phyloP scores from a whole-genome alignment of 1,140 invertebrate species.

The Drosophila paulistorum region DNA sequence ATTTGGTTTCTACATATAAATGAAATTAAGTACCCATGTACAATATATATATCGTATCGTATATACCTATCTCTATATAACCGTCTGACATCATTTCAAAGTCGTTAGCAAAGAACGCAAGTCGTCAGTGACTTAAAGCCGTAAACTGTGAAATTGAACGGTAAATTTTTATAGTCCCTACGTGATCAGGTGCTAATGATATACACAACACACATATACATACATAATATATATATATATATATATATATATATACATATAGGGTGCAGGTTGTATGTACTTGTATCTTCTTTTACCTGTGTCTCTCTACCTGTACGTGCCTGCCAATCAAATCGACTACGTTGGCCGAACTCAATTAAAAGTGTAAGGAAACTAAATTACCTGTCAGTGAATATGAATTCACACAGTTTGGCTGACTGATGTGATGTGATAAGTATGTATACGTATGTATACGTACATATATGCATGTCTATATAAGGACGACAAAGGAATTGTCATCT shows the following conservation, averaged over 20 bases:
- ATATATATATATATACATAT: not conserved
- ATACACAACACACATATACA: conserved; percentile 7
- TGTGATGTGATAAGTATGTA: conserved; percentile 13
- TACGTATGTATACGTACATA: not conserved
- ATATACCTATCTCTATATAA: conserved; percentile 39
- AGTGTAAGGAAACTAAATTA: conserved; percentile 53
- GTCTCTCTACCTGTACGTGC: conserved; percentile 26
- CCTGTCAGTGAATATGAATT: conserved; percentile 52
- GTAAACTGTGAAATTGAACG: conserved; percentile 51
- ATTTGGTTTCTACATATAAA: conserved; percentile 53
- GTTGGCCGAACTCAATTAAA: conserved; percentile 48
- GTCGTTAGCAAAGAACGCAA: conserved; percentile 41
- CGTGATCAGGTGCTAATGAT: conserved; percentile 42
- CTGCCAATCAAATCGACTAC: conserved; percentile 23
- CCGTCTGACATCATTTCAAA: conserved; percentile 56
- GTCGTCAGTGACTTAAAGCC: conserved; percentile 21
- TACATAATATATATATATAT: not conserved
- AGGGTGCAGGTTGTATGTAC: conserved; percentile 5
- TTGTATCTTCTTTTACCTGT: conserved; percentile 9
- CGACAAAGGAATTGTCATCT: conserved; percentile 11
- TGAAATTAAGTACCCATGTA: conserved; percentile 46
- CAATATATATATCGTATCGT: conserved; percentile 22
- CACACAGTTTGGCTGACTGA: conserved; percentile 29
- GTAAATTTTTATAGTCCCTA: conserved; percentile 42
- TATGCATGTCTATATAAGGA: not conserved